A percentile compares a stretch with the other conserved stretches of the same genome.
Evolutionary conservation across 2,797 vertebrate species (phyloP).

Genomic region (Rhinichthys osculus): DNA sequence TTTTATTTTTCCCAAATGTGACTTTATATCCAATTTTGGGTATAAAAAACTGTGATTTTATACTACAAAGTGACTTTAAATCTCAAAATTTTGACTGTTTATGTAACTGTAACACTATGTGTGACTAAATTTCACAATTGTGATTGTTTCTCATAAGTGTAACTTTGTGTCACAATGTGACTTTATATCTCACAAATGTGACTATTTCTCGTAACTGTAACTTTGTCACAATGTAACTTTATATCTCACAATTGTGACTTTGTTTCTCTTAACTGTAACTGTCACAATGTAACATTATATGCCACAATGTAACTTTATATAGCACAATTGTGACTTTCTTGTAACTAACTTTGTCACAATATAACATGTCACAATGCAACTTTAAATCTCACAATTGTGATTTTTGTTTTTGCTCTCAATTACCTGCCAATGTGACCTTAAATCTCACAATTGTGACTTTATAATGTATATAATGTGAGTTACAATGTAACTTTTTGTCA

Average conservation of each 20-base stretch:
- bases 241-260: not conserved
- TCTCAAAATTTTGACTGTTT: not conserved
- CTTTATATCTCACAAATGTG: not conserved
- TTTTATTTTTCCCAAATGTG: not conserved
- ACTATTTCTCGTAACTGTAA: not conserved
- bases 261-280: not conserved
- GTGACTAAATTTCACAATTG: too few species aligned
- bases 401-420: not conserved
- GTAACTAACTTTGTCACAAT: not conserved
- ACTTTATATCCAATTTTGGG: not conserved
- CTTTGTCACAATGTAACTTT: not conserved
- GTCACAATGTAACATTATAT: not conserved
- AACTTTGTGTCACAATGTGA: not conserved
- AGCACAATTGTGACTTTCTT: not conserved
- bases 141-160: not conserved
- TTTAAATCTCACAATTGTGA: not conserved
- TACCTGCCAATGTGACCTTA: not conserved
- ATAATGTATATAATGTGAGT: too few species aligned
- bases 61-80: not conserved
- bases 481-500: not conserved
- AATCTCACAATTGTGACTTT: not conserved
- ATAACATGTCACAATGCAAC: not conserved
- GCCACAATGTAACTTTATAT: not conserved
- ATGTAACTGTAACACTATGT: too few species aligned
- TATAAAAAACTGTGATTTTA: not conserved